phyloP scores from a whole-genome alignment of 2,888 invertebrate species.

The Stenurella melanura region DNA sequence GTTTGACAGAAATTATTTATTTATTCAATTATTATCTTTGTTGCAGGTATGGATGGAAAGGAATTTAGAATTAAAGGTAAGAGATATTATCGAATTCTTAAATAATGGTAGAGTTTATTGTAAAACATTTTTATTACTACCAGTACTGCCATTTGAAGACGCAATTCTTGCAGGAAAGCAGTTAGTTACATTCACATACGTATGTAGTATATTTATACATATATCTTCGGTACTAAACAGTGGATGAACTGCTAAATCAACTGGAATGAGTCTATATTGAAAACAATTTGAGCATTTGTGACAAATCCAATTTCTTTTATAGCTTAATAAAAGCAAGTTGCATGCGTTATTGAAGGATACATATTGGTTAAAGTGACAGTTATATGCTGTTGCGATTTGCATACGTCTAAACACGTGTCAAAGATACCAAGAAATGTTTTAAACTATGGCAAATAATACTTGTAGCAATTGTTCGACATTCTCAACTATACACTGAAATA shows the following conservation, averaged over 20 bases:
- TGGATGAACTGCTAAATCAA: constrained; percentile 7
- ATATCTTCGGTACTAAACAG: neutral
- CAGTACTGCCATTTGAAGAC: neutral
- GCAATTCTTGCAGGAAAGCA: neutral
- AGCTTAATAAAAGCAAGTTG: constrained; percentile 54
- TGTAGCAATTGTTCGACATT: neutral
- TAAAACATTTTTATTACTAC: neutral
- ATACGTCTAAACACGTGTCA: constrained; percentile 21
- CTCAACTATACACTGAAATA: too few species aligned
- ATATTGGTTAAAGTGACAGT: constrained; percentile 57
- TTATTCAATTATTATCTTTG: neutral
- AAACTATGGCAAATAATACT: neutral
- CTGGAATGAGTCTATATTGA: constrained; percentile 27
- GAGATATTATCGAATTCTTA: constrained; percentile 53
- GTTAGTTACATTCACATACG: neutral
- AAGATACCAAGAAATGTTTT: constrained; percentile 15
- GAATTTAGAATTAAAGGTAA: constrained; percentile 76
- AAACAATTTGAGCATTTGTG: constrained; percentile 37
- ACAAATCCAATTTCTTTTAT: constrained; percentile 56
- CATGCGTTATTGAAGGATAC: constrained; percentile 54
- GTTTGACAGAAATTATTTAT: too few species aligned
- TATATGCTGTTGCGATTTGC: constrained; percentile 42
- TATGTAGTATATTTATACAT: neutral
- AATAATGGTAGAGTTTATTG: neutral
- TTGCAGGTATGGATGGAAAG: constrained; percentile 73